Evolutionary conservation across 1,140 invertebrate species (phyloP), one percentile per base, ranked within the genome.

Genomic region (Babylonia areolata): DNA sequence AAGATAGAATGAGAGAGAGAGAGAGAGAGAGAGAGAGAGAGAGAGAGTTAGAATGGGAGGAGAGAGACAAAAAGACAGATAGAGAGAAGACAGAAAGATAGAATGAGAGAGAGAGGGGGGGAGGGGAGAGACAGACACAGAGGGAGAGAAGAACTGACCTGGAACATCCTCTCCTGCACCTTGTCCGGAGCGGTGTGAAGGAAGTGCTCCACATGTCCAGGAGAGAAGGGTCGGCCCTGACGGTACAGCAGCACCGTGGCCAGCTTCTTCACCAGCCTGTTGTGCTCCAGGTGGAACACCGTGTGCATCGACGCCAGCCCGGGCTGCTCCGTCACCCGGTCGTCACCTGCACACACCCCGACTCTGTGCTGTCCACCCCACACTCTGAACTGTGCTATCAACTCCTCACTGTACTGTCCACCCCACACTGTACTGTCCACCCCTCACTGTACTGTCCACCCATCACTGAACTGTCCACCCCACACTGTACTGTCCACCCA

Each of bases 261-360:
- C 95, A 95, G 15, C 93, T 95, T n/a, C 98, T 98, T 75, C 28
- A 98, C 98, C 64, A 99, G 95, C 80, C 98, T 95, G 92, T 99
- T 99, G 93, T 99, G 99, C 92, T 99, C 98, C 28, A 98, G 94
- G 93, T 99, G 96, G 97, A 97, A 99, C 79, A 99, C 94, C 0
- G 98, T 99, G 92, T 99, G 99, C 97, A 99, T 98, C n/a, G 97
- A 96, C 28, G 98, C 95, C 3, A 99, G 95, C 3, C 97, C 98
- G 28, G 98, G 96, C 88, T 96, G 95, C 91, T 99, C 97, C 94
- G 99, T 99, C 0, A 96, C 96, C 85, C 98, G 95, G 31, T 95
- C 93, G 91, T 99, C 98, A 89, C 98, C 98, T 98, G 79, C 35
- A 23, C n/a, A n/a, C n/a, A n/a, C n/a, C n/a, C 46, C 17, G 9